These are phyloP conservation scores for Eulithis prunata DNA, from an alignment of 2,888 invertebrate genomes.

Conservation along the genomic window DNA sequence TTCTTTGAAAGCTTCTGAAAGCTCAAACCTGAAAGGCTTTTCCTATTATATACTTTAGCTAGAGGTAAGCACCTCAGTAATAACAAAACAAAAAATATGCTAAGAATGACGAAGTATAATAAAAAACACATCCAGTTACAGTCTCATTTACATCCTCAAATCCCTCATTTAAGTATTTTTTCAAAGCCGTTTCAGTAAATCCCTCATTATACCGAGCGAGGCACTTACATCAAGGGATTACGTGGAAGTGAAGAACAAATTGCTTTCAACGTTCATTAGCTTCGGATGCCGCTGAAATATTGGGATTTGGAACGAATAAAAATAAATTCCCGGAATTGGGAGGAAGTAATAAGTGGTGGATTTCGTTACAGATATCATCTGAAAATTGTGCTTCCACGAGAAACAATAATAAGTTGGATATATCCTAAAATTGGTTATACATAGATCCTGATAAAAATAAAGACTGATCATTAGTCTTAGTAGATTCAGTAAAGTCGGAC, in stretches of 20 bases:
- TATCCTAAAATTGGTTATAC: too few species aligned
- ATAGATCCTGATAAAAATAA: too few species aligned
- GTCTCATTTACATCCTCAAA: slow-evolving; percentile 13
- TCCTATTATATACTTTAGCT: too few species aligned
- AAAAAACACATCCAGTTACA: not conserved
- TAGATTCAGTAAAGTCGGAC: too few species aligned
- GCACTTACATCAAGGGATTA: slow-evolving; percentile 43
- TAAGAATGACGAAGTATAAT: not conserved
- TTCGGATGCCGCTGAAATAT: slow-evolving; percentile 26
- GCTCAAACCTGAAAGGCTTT: too few species aligned
- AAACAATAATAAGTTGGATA: too few species aligned
- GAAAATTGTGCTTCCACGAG: too few species aligned
- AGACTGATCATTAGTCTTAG: too few species aligned
- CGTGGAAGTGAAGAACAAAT: slow-evolving; percentile 37
- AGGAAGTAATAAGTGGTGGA: not conserved
- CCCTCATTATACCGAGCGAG: slow-evolving; percentile 35
- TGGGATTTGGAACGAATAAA: slow-evolving; percentile 19
- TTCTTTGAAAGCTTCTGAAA: too few species aligned
- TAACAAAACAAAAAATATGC: too few species aligned
- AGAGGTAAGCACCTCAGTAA: too few species aligned
- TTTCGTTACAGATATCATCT: not conserved
- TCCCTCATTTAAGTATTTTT: slow-evolving; percentile 3
- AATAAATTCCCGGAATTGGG: slow-evolving; percentile 1
- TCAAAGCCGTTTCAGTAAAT: slow-evolving; percentile 33
- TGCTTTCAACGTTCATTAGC: slow-evolving; percentile 40